Evolutionary conservation across 1,140 invertebrate genomes (phyloP).

Genomic region (Eubasilissa regina): DNA sequence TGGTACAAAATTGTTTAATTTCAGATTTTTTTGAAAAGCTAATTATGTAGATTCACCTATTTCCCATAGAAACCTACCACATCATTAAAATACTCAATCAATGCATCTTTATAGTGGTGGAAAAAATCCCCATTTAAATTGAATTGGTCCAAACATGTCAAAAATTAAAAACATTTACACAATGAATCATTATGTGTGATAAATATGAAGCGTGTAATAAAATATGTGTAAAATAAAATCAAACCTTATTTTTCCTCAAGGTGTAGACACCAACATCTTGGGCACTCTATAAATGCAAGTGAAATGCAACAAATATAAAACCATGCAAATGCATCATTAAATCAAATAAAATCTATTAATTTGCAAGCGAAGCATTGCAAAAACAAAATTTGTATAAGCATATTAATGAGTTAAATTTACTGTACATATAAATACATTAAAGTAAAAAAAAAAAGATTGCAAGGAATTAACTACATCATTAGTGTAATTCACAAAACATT

Average conservation of each 20-base stretch:
- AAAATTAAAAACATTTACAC: not conserved
- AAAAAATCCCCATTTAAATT: no score
- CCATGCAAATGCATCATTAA: slow-evolving; percentile 48
- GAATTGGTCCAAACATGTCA: not conserved
- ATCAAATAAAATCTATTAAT: slow-evolving; percentile 31
- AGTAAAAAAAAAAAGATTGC: not conserved
- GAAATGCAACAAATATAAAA: slow-evolving; percentile 53
- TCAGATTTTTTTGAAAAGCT: no score
- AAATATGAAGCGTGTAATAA: not conserved
- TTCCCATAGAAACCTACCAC: no score
- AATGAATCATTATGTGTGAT: not conserved
- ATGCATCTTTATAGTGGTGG: no score
- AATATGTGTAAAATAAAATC: slow-evolving; percentile 9
- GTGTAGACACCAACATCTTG: slow-evolving; percentile 58
- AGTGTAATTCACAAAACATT: no score
- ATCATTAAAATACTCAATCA: no score
- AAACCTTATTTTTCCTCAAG: slow-evolving; percentile 59
- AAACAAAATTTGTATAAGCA: slow-evolving; percentile 11
- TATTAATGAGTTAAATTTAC: slow-evolving; percentile 19
- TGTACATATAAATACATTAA: not conserved
- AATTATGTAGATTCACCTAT: no score
- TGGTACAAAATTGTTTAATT: no score
- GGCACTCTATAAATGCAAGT: slow-evolving; percentile 55
- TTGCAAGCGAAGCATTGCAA: slow-evolving; percentile 40
- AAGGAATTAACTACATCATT: no score